A percentile compares a stretch with the other conserved stretches of the same genome.
Evolutionary conservation across 2,888 invertebrate genomes (phyloP).

Genomic region (Tachystola acroxantha): DNA sequence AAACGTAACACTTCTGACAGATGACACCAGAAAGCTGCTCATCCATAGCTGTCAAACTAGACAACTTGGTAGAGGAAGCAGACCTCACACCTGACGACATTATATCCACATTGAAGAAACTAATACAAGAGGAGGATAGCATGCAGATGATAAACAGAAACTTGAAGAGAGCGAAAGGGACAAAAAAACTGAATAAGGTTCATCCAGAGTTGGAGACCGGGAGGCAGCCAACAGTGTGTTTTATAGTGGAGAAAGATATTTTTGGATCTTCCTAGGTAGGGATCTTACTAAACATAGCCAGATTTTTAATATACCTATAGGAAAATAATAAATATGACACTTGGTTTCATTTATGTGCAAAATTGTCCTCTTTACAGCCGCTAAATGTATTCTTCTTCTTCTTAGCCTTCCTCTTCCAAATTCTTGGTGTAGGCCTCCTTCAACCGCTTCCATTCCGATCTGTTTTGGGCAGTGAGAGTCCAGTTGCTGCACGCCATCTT

Average conservation of each 20-base stretch:
- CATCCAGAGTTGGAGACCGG: constrained; percentile 36
- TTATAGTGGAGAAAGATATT: constrained; percentile 24
- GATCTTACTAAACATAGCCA: background rate
- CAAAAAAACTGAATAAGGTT: constrained; percentile 30
- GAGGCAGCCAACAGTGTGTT: constrained; percentile 40
- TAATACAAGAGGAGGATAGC: constrained; percentile 44
- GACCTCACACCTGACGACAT: constrained; percentile 25
- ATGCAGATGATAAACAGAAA: constrained; percentile 35
- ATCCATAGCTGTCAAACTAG: constrained; percentile 49
- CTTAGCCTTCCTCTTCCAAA: too few relatives aligned
- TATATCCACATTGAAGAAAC: constrained; percentile 27
- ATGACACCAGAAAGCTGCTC: constrained; percentile 50
- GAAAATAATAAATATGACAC: background rate
- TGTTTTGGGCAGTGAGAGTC: too few relatives aligned
- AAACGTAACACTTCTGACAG: too few relatives aligned
- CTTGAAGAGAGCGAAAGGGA: constrained; percentile 31
- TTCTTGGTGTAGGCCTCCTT: too few relatives aligned
- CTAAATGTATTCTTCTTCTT: too few relatives aligned
- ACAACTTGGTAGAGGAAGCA: constrained; percentile 27
- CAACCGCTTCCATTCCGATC: too few relatives aligned
- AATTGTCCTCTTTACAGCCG: too few relatives aligned
- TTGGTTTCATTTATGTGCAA: too few relatives aligned
- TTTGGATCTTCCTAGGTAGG: background rate
- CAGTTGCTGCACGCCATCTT: too few relatives aligned
- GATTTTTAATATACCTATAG: background rate